Base-by-base conservation (phyloP, 2,113 vertebrate species). In the Mola mola region DNA sequence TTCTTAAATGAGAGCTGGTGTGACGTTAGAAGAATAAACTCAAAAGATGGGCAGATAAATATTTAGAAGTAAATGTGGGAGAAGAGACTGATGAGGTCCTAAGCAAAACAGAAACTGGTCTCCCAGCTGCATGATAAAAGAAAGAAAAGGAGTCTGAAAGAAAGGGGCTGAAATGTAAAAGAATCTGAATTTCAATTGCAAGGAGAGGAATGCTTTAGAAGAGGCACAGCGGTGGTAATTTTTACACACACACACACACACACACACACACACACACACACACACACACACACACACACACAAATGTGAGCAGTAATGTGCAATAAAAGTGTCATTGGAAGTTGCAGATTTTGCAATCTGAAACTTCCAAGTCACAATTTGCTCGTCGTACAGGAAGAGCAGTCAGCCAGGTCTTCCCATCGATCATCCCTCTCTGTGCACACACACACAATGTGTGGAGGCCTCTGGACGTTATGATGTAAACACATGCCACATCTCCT, bases 131-230 rank as follows among this genome's bases (percentile, higher is more conserved):
- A 61, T 29, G 17, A 71, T 51, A 57, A 71, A 68, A 72, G 68
- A 81, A 42, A 67, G 31, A 70, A 62, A 75, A 72, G 60, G 26
- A 28, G 34, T 21, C 12, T 53, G 51, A 64, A 48, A 69, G 71
- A 78, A 53, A 68, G 56, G 66, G 50, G 51, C 56, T 46, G 72
- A n/a, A 7, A 15, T 6, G 70, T 66, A 37, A 44, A 79, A 78
- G 53, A 78, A 69, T 59, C 61, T 67, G 79, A 78, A 87, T 86
- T 76, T 72, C 37, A 87, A 70, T 70, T 60, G 21, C 69, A 68
- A 50, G 37, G 9, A 21, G 22, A 78, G 66, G 75, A 78, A 82
- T 72, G 67, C 62, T 71, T 66, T 68, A 34, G 46, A 60, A 66
- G 72, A 42, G 13, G 20, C 21, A 9, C 22, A 21, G 34, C 2